Conservation (phyloP, 2,797 vertebrate genomes). For the Etheostoma nigrum region DNA sequence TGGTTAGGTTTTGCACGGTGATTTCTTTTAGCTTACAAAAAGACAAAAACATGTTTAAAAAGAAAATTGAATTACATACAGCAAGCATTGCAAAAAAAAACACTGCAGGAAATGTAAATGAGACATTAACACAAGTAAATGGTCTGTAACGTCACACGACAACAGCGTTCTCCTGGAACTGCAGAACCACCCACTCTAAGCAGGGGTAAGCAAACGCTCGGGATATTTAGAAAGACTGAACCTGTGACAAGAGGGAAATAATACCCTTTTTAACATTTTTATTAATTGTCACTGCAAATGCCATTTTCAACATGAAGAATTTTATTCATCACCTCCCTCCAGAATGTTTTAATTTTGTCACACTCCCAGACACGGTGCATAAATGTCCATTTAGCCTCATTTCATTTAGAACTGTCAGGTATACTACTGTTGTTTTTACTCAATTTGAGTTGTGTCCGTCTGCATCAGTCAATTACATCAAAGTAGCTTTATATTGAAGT, state of each 20-base stretch:
- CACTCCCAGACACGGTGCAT: too few species aligned
- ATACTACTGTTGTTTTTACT: too few species aligned
- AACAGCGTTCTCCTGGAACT: slow-evolving; percentile 43
- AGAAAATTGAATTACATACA: slow-evolving; percentile 48
- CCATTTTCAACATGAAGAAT: too few species aligned
- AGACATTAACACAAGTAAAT: slow-evolving; percentile 67
- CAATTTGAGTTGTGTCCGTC: too few species aligned
- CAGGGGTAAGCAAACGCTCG: slow-evolving; percentile 52
- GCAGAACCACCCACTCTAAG: slow-evolving; percentile 56
- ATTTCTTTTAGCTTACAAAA: slow-evolving; percentile 23
- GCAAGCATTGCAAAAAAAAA: slow-evolving; percentile 28
- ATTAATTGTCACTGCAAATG: too few species aligned
- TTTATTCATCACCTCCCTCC: too few species aligned
- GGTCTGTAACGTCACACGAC: slow-evolving; percentile 67
- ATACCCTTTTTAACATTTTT: background rate
- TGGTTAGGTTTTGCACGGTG: background rate
- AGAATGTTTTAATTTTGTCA: too few species aligned
- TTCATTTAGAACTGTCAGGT: too few species aligned
- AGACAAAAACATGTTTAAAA: slow-evolving; percentile 36
- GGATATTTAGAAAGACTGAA: slow-evolving; percentile 60
- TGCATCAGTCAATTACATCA: too few species aligned
- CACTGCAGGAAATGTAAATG: slow-evolving; percentile 67
- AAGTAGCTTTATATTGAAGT: too few species aligned
- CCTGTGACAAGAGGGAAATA: slow-evolving; percentile 27
- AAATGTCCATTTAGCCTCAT: too few species aligned